Evolutionary conservation across 2,888 invertebrate species (phyloP), one percentile per base, ranked within the genome.

Genomic region (Xylophagus ater): DNA sequence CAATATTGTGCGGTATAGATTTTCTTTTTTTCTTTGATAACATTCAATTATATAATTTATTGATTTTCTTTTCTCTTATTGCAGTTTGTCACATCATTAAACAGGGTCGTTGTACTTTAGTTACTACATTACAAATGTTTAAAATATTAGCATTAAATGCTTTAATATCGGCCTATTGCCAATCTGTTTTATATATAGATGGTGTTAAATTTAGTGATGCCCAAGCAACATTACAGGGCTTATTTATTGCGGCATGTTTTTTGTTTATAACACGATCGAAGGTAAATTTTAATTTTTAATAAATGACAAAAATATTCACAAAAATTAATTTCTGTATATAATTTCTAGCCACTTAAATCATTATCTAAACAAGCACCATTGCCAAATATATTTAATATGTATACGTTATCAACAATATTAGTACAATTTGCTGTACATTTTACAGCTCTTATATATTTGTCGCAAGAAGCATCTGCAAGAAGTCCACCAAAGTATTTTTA

Each of bases 51-150:
- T n/a, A n/a, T n/a, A n/a, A n/a, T n/a, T n/a, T n/a, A n/a, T n/a
- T n/a, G n/a, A n/a, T n/a, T n/a, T n/a, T n/a, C n/a, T n/a, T n/a
- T n/a, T n/a, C n/a, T n/a, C n/a, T n/a, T n/a, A n/a, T n/a, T 74
- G 37, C 70, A 94, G 96, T 98, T 56, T 97, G 94, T 59, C 94
- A 98, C 68, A 89, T 99, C 46, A 96, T 99, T 56, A 98, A 98
- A 62, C 98, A 99, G 71, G 98, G 98, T 2, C 80, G 98, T 15
- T 99, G 98, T 62, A 99, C 98, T 0, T 69, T 99, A 43, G 98
- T 99, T 14, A 99, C 98, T 1, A 99, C 98, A 0, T 71, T 99
- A 43, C 98, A 99, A 67, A 99, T 99, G 98, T 99, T 99, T 69
- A 99, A 99, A 72, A 99, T 99, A 53, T 70, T 99, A 40, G 98